A percentile compares a stretch with the other conserved stretches of the same genome.
phyloP scores from a whole-genome alignment of 1,140 invertebrate species.

The Manduca sexta region DNA sequence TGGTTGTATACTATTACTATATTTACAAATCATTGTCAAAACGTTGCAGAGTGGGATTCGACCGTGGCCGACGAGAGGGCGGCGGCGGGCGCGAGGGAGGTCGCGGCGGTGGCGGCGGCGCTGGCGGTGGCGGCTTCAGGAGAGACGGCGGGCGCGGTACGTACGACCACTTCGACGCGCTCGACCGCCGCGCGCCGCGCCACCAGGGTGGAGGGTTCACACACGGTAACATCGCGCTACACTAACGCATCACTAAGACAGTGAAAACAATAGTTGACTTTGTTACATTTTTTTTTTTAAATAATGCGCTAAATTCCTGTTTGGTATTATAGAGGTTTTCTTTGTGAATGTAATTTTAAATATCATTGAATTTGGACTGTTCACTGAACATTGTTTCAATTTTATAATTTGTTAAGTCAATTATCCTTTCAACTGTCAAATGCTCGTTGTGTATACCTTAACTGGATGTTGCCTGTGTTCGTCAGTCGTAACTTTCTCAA shows the following conservation, averaged over 20 bases:
- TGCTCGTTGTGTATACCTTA: too few relatives aligned
- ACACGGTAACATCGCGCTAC: slow-evolving; percentile 51
- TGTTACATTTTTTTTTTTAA: too few relatives aligned
- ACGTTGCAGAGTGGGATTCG: slow-evolving; percentile 63
- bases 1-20: neutral
- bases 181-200: slow-evolving; percentile 47
- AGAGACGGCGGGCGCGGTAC: slow-evolving; percentile 50
- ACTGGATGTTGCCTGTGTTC: too few relatives aligned
- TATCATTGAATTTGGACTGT: too few relatives aligned
- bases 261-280: too few relatives aligned
- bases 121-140: slow-evolving; percentile 57
- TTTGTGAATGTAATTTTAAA: too few relatives aligned
- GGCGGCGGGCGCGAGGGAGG: slow-evolving; percentile 47
- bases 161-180: slow-evolving; percentile 59
- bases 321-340: too few relatives aligned
- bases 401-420: too few relatives aligned
- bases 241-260: slow-evolving; percentile 7
- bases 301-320: too few relatives aligned
- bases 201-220: slow-evolving; percentile 61
- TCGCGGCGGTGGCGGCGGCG: slow-evolving; percentile 51
- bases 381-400: too few relatives aligned
- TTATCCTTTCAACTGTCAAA: too few relatives aligned
- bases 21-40: slow-evolving; percentile 13
- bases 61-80: slow-evolving; percentile 57
- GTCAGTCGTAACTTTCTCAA: too few relatives aligned